Evolutionary conservation across 2,113 vertebrate genomes (phyloP).

Genomic region (Dasyornis broadbenti): DNA sequence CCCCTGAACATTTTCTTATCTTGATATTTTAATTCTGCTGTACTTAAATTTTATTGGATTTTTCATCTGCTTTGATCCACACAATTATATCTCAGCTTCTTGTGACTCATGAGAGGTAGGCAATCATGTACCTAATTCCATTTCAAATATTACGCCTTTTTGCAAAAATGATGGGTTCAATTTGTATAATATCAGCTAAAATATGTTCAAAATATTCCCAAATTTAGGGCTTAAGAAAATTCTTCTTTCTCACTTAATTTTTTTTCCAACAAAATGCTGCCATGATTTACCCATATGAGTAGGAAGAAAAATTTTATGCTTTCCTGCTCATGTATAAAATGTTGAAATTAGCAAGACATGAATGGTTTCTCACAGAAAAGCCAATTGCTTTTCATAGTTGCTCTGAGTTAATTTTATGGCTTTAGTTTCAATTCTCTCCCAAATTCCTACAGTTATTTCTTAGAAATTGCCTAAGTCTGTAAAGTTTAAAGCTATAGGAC

Average conservation of each 20-base stretch:
- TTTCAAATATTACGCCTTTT: not conserved
- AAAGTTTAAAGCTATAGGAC: not conserved
- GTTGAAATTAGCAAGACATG: not conserved
- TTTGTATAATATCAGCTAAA: not conserved
- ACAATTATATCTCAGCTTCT: not conserved
- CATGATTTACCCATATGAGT: not conserved
- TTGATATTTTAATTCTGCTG: not conserved
- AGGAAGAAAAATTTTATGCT: slow-evolving; percentile 9
- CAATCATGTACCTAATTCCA: not conserved
- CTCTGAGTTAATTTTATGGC: not conserved
- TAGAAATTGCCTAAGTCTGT: not conserved
- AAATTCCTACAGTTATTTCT: not conserved
- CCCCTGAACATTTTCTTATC: not conserved
- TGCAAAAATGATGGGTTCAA: not conserved
- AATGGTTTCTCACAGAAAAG: not conserved
- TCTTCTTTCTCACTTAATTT: not conserved
- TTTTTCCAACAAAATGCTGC: not conserved
- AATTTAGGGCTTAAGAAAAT: not conserved
- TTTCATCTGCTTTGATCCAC: not conserved
- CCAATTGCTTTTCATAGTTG: not conserved
- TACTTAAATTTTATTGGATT: not conserved
- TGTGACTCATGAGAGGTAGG: not conserved
- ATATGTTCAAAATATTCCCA: not conserved
- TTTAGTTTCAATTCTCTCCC: not conserved
- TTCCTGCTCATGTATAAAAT: not conserved